Percentiles rank a stretch among this genome's conserved stretches.
phyloP scores from a whole-genome alignment of 2,888 invertebrate species.

The Melipona bicolor region DNA sequence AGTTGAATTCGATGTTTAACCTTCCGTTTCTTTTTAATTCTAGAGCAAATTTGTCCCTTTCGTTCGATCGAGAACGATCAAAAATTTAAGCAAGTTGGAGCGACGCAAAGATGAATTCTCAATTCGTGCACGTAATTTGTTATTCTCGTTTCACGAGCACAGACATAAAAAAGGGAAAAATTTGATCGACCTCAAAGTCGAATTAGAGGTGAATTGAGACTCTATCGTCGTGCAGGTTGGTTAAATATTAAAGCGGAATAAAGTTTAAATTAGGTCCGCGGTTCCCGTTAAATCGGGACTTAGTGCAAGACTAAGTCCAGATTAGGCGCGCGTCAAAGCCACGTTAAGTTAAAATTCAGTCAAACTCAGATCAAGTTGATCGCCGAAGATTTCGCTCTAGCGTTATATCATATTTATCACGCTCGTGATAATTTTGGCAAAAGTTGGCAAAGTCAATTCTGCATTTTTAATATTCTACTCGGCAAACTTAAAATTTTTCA shows the following conservation, averaged over 20 bases:
- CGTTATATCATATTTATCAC: no score
- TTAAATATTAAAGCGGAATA: neutral
- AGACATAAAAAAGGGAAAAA: neutral
- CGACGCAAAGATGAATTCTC: neutral
- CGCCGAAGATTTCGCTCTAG: neutral
- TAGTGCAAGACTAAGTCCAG: neutral
- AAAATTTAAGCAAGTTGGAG: neutral
- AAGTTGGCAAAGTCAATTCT: no score
- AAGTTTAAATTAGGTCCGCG: constrained; percentile 12
- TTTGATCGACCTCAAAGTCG: neutral
- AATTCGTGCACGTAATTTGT: no score
- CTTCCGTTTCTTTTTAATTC: no score
- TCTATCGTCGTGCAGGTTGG: neutral
- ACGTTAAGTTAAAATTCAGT: neutral
- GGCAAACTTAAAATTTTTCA: no score
- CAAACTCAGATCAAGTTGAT: neutral
- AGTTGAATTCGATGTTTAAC: no score
- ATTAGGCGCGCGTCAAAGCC: neutral
- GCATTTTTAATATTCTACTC: no score
- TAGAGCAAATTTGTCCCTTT: neutral
- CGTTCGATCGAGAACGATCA: neutral
- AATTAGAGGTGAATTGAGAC: neutral
- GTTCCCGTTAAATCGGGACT: constrained; percentile 1
- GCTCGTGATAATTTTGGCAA: no score
- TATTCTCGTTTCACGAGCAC: no score